These are phyloP conservation scores for Ditula angustiorana DNA, from an alignment of 2,888 invertebrate species.

Conservation along the genomic window DNA sequence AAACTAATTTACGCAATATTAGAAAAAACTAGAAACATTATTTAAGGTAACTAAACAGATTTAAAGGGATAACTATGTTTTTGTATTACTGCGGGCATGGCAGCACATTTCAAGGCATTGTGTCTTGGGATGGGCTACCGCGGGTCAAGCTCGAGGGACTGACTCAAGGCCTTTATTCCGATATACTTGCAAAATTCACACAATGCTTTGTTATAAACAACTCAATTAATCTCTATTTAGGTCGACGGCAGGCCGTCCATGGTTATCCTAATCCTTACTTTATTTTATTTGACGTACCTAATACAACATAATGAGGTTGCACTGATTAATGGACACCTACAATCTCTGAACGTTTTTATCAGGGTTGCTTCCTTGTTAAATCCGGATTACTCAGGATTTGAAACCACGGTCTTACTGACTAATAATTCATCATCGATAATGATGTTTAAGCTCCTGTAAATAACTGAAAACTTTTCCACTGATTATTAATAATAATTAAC, in stretches of 20 bases:
- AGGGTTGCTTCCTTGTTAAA: conserved; percentile 1
- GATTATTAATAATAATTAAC: conserved; percentile 9
- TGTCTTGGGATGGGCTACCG: conserved; percentile 3
- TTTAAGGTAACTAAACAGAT: neutral
- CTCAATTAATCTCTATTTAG: conserved; percentile 14
- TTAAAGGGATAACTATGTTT: neutral
- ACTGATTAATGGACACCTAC: conserved; percentile 23
- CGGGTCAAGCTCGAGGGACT: conserved; percentile 18
- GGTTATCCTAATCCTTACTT: conserved; percentile 21
- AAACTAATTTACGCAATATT: too few relatives aligned
- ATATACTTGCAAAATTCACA: conserved; percentile 14
- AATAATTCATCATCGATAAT: neutral
- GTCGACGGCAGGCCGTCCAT: neutral
- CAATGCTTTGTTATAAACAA: conserved; percentile 2
- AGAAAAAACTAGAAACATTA: neutral
- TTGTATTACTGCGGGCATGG: neutral
- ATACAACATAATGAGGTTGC: conserved; percentile 20
- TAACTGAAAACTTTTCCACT: neutral
- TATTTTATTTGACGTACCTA: conserved; percentile 28
- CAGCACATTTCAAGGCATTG: conserved; percentile 2
- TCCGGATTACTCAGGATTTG: neutral
- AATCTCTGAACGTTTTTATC: conserved; percentile 15
- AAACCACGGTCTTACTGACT: neutral
- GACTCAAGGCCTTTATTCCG: neutral
- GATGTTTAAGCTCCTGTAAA: neutral